Percentiles rank a stretch among this genome's conserved stretches.
phyloP scores from a whole-genome alignment of 2,888 invertebrate genomes.

The Zeuzera pyrina region DNA sequence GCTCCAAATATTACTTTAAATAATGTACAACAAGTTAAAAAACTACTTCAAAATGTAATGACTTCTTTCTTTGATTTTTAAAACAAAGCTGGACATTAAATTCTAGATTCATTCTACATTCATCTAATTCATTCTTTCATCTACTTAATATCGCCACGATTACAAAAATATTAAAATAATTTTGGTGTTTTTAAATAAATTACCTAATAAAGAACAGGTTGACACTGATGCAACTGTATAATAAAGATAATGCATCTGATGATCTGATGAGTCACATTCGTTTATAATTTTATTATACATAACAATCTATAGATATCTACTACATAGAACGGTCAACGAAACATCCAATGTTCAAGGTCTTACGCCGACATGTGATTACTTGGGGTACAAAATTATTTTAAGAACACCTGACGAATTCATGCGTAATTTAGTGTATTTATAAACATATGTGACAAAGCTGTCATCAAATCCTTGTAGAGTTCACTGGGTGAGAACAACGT shows the following conservation, averaged over 20 bases:
- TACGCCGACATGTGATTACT: slow-evolving; percentile 8
- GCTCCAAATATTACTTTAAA: no score
- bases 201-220: slow-evolving; percentile 26
- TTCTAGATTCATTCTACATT: no score
- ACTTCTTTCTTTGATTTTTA: no score
- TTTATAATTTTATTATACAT: no score
- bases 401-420: slow-evolving; percentile 17
- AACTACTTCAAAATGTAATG: no score
- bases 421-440: slow-evolving; percentile 19
- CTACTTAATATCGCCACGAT: no score
- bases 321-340: not conserved
- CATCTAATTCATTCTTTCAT: no score
- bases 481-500: slow-evolving; percentile 17
- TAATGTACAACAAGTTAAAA: no score
- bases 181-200: slow-evolving; percentile 1
- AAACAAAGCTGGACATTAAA: no score
- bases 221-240: slow-evolving; percentile 30
- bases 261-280: slow-evolving; percentile 25
- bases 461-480: slow-evolving; percentile 9
- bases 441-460: slow-evolving; percentile 5
- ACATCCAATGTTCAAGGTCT: slow-evolving; percentile 1
- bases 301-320: no score
- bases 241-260: slow-evolving; percentile 24
- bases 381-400: slow-evolving; percentile 21
- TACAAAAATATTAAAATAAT: no score